phyloP scores from a whole-genome alignment of 2,113 vertebrate species.

The Lonchura striata region DNA sequence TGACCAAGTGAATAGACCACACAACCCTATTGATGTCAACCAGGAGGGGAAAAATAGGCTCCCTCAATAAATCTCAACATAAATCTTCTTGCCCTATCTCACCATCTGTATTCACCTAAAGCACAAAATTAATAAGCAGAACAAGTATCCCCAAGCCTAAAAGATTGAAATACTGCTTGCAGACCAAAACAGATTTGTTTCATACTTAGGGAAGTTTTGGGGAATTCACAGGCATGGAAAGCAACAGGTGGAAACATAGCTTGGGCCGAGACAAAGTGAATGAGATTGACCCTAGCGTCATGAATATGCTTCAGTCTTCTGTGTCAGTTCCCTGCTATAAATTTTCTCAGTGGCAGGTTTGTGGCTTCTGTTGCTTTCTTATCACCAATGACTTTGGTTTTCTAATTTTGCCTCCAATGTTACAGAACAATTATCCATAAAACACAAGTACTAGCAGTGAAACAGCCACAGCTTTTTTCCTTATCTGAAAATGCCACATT shows the following conservation, averaged over 20 bases:
- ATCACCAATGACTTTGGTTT: neutral
- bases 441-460: neutral
- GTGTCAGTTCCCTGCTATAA: neutral
- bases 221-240: neutral
- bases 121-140: constrained; percentile 9
- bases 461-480: neutral
- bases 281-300: neutral
- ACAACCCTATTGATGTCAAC: constrained; percentile 42
- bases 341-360: neutral
- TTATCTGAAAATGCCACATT: neutral
- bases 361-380: neutral
- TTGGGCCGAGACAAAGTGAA: neutral
- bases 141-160: neutral
- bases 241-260: constrained; percentile 15
- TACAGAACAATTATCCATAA: neutral
- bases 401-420: neutral
- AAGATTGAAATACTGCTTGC: neutral
- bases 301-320: neutral
- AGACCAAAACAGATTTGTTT: neutral
- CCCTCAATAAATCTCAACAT: constrained; percentile 21
- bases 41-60: constrained; percentile 13
- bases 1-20: constrained; percentile 40
- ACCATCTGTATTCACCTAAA: constrained; percentile 35
- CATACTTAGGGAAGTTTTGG: neutral
- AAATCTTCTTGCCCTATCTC: constrained; percentile 26